Evolutionary conservation across 2,888 invertebrate species (phyloP), one percentile per base, ranked within the genome.

Genomic region (Drosophila nigritarsus): DNA sequence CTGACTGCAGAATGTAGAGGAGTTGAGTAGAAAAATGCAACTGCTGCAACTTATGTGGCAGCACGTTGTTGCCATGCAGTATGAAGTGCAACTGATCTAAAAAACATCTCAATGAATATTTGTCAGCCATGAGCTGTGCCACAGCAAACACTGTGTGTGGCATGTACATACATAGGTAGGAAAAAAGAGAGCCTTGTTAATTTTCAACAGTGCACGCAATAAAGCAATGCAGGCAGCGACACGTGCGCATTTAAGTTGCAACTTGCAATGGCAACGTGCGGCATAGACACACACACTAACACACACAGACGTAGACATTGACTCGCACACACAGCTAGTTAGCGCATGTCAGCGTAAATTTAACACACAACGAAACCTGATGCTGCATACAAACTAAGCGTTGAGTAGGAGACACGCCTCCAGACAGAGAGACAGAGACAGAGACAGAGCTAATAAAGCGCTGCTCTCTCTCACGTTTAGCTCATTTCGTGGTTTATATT

Each of bases 291-390:
- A 68, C 24, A 72, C 58, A 32, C 38, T 9, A 30, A 58, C 8
- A 58, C 42, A 62, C 49, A 61, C 18, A 38, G 18, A 29, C 27
- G 27, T n/a, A 27, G 27, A 38, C 38, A 55, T 11, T 24, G 38
- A 38, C 38, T 29, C 38, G 55, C 49, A 62, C 45, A 60, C 51
- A 69, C 53, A 75, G 88, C 86, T 90, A 82, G 90, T 90, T 90
- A 85, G 86, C 73, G 75, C 80, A 80, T 88, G 83, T 86, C 90
- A 88, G 86, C 88, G 90, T 88, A 88, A 88, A 85, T 85, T 88
- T 85, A 85, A 86, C 89, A 85, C 90, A 88, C 72, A 82, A 50
- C 73, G 78, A 80, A 86, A 88, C 90, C 88, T 90, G 85, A 90
- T 69, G 73, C 88, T 72, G 90, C 85, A 90, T 88, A 85, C 85